These are phyloP conservation scores for Athrips mouffetella DNA, from an alignment of 2,888 invertebrate species.

Conservation along the genomic window DNA sequence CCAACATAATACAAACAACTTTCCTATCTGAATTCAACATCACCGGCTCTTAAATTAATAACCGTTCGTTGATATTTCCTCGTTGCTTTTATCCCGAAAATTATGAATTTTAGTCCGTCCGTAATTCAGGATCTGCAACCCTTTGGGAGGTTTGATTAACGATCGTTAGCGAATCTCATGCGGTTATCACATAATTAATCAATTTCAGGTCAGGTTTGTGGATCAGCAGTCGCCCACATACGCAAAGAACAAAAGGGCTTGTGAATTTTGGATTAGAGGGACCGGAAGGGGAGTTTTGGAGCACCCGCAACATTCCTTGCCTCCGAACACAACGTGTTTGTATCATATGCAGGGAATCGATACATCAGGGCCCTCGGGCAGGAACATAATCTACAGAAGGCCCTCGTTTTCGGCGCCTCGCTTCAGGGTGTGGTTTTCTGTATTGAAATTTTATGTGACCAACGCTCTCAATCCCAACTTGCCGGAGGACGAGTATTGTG, in stretches of 20 bases:
- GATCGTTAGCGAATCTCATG: conserved; percentile 31
- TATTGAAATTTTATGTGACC: conserved; percentile 90
- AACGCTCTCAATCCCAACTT: conserved; percentile 81
- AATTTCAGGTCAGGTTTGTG: conserved; percentile 87
- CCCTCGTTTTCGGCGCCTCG: conserved; percentile 81
- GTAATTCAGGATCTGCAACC: conserved; percentile 20
- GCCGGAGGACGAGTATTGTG: conserved; percentile 86
- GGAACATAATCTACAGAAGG: conserved; percentile 75
- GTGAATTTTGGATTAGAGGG: conserved; percentile 92
- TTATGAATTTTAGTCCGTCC: no score
- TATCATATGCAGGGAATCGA: conserved; percentile 87
- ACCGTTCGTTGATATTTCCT: neutral
- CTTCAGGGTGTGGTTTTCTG: conserved; percentile 91
- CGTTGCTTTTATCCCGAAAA: neutral
- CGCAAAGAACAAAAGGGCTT: conserved; percentile 89
- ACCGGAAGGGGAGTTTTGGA: conserved; percentile 88
- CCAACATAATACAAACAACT: conserved; percentile 6
- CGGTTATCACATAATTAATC: conserved; percentile 41
- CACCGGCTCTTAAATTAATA: neutral
- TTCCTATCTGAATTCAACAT: neutral
- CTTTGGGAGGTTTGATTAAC: conserved; percentile 31
- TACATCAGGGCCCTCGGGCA: conserved; percentile 78
- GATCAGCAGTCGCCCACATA: conserved; percentile 90
- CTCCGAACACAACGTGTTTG: conserved; percentile 92
- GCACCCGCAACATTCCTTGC: conserved; percentile 90